These are phyloP conservation scores for Drosophila nigricruria DNA, from an alignment of 2,888 invertebrate species.

Conservation along the genomic window DNA sequence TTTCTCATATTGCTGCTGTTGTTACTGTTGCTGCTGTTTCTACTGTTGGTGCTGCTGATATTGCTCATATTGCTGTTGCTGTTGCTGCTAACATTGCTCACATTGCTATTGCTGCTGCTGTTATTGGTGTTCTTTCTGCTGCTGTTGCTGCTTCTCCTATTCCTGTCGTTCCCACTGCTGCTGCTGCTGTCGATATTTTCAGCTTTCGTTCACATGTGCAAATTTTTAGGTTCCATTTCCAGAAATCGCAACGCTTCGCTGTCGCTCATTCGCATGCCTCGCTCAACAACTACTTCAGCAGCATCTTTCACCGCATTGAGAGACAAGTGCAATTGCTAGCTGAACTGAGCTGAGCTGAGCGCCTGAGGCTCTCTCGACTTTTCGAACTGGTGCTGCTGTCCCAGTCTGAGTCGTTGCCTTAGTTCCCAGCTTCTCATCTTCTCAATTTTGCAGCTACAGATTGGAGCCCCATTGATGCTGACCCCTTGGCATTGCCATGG, in stretches of 20 bases:
- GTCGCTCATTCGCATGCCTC: conserved; percentile 1
- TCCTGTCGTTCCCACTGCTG: conserved; percentile 20
- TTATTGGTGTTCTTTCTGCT: neutral
- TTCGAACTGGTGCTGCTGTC: neutral
- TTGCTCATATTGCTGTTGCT: neutral
- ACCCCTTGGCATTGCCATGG: conserved; percentile 57
- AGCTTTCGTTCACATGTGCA: neutral
- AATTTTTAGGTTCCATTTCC: conserved; percentile 21
- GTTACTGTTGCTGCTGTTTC: neutral
- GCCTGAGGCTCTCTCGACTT: conserved; percentile 33
- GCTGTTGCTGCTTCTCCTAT: conserved; percentile 4
- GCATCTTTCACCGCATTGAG: conserved; percentile 32
- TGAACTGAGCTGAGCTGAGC: conserved; percentile 21
- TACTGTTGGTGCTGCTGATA: neutral
- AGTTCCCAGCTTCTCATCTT: conserved; percentile 25
- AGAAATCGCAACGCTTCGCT: neutral
- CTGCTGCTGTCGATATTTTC: neutral
- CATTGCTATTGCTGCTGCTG: neutral
- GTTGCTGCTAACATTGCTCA: neutral
- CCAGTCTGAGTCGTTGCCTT: conserved; percentile 14
- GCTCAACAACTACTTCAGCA: conserved; percentile 16
- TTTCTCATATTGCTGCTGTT: neutral
- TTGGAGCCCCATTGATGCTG: conserved; percentile 51
- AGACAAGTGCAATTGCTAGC: conserved; percentile 52
- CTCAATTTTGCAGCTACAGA: conserved; percentile 35